A percentile compares a stretch with the other conserved stretches of the same genome.
These are phyloP conservation scores for Myopa testacea DNA, from an alignment of 2,888 invertebrate species.

Conservation along the genomic window DNA sequence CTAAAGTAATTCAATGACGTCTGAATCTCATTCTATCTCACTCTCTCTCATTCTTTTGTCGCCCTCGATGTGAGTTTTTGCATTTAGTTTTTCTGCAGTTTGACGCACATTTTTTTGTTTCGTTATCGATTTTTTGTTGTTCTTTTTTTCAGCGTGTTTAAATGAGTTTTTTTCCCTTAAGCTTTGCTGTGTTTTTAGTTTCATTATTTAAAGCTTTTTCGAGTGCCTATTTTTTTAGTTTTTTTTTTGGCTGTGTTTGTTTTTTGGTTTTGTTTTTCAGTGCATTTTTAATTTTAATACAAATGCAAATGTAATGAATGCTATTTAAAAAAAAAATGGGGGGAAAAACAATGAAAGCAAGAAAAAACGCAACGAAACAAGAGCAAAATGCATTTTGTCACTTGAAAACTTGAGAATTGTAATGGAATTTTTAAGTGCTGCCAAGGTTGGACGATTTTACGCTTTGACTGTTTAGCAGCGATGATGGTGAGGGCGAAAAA, in stretches of 20 bases:
- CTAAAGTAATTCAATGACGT: too few relatives aligned
- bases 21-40: too few relatives aligned
- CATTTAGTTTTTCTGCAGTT: too few relatives aligned
- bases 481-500: background rate
- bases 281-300: background rate
- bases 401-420: conserved; percentile 23
- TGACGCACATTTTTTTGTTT: too few relatives aligned
- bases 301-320: background rate
- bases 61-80: too few relatives aligned
- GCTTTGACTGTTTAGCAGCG: too few relatives aligned
- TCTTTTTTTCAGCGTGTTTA: background rate
- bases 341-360: background rate
- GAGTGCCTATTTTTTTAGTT: background rate
- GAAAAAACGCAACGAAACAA: background rate
- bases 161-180: background rate
- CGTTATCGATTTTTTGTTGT: too few relatives aligned
- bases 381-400: conserved; percentile 19
- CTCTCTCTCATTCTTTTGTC: too few relatives aligned
- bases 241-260: background rate
- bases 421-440: conserved; percentile 33
- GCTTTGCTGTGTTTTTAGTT: background rate
- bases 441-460: background rate
- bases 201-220: too few relatives aligned
- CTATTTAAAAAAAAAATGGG: background rate
- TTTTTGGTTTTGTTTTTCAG: background rate